Evolutionary conservation across 2,888 invertebrate species (phyloP), one percentile per base, ranked within the genome.

Genomic region (Metellina segmentata): DNA sequence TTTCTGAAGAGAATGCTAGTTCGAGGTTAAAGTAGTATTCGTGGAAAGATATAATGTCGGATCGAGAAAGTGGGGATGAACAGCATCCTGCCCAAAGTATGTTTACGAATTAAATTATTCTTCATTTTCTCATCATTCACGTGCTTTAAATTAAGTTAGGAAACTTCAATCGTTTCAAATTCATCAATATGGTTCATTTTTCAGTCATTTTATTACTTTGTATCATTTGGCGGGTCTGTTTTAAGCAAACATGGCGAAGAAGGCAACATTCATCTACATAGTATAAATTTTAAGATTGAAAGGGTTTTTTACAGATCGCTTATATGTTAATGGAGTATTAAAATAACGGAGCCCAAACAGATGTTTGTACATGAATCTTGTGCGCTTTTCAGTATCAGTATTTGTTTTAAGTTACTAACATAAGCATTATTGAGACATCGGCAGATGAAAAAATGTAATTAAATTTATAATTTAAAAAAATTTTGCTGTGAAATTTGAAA

Each of bases 41-140:
- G 94, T 94, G 94, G 94, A 94, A 94, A 94, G 94, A 94, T 94
- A 94, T 94, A 94, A 95, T 95, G 95, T 95, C 95, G 95, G 95
- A 95, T 94, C 94, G 94, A 93, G 95, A 95, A 94, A 94, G 94
- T 94, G 95, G 94, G 94, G 95, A 95, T 94, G 95, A 95, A 93
- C 94, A 94, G 94, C 94, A 94, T 94, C 94, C 94, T 94, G 94
- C 94, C 93, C 95, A 94, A 94, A 94, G 94, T 93, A 94, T 91
- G 94, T 93, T 86, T 91, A 86, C 85, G 81, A 75, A 71, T 78
- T 78, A 72, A 72, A 77, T 48, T 85, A 83, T 53, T 85, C 61
- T 79, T 79, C 72, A 53, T 13, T 51, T 78, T 16, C 34, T 85
- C 13, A 53, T 8, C 20, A 72, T 34, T 52, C 53, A 88, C 19